Evolutionary conservation across 1,140 invertebrate genomes (phyloP), one percentile per base, ranked within the genome.

Genomic region (Odontomachus brunneus): DNA sequence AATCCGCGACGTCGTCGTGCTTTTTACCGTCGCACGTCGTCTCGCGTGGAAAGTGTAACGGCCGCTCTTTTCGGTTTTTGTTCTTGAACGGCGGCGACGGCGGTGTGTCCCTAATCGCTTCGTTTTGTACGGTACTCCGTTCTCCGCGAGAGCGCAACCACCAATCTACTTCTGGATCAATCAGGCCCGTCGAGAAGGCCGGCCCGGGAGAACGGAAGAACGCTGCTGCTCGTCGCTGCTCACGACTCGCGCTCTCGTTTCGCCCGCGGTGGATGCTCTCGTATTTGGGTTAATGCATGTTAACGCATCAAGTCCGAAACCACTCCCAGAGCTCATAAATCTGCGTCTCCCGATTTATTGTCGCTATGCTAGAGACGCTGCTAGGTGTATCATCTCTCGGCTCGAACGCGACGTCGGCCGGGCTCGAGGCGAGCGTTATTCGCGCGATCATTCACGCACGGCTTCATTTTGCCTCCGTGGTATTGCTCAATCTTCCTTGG

Each of bases 221-320:
- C 49, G 69, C n/a, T n/a, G 60, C 49, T n/a, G 17, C 49, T 33
- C 65, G 17, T 80, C 65, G 48, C n/a, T 22, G 59, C 22, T 81
- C 53, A 44, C 38, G 38, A 44, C 38, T 44, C 38, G 55, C 24
- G 44, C 11, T 74, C 78, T 73, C 14, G 48, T 55, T 86, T 86
- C 24, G 84, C 72, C 67, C 80, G 82, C 84, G 59, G 84, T 86
- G 51, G 72, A 44, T 76, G 66, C 72, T 72, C 55, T 78, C 53
- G 84, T 72, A 87, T 87, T 87, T 87, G 72, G 85, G 85, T 87
- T 87, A 87, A 87, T 87, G 85, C 72, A 86, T 69, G 80, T 87
- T 87, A 86, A 87, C 85, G 80, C 84, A 86, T 87, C 85, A 86
- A 86, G 69, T 24, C 17, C 38, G 44, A 73, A 87, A 87, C 85